Evolutionary conservation across 2,113 vertebrate species (phyloP).

Genomic region (Antennarius striatus): DNA sequence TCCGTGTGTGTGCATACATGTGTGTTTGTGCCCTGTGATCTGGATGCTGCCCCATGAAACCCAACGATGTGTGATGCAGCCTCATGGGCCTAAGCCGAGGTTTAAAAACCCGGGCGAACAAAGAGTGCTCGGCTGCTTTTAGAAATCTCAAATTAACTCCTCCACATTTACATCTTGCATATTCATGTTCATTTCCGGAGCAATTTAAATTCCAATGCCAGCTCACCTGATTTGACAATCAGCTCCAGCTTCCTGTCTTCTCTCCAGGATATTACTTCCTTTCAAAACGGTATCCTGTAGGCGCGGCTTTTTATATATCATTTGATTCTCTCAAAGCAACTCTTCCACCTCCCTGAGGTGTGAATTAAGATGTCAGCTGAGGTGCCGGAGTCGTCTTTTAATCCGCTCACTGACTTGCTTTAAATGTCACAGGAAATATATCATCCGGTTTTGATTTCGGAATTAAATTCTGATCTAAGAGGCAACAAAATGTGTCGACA

Average conservation of each 20-base stretch:
- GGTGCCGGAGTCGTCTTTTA: not conserved
- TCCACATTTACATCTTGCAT: slow-evolving; percentile 38
- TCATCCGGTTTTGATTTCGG: not conserved
- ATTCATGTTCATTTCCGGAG: slow-evolving; percentile 30
- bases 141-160: slow-evolving; percentile 28
- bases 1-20: slow-evolving; percentile 2
- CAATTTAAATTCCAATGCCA: slow-evolving; percentile 25
- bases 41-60: slow-evolving; percentile 28
- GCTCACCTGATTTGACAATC: slow-evolving; percentile 30
- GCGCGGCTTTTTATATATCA: slow-evolving; percentile 14
- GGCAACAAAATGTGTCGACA: too few species aligned
- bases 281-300: slow-evolving; percentile 8
- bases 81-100: slow-evolving; percentile 31
- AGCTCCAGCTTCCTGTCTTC: slow-evolving; percentile 14
- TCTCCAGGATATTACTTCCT: slow-evolving; percentile 14
- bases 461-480: slow-evolving; percentile 6
- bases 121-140: slow-evolving; percentile 8
- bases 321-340: slow-evolving; percentile 2
- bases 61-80: slow-evolving; percentile 20
- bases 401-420: not conserved
- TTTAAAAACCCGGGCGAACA: slow-evolving; percentile 26
- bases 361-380: slow-evolving; percentile 27
- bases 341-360: slow-evolving; percentile 1
- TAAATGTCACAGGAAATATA: not conserved
- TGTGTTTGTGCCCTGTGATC: slow-evolving; percentile 28